These are phyloP conservation scores for Nothoprocta perdicaria DNA, from an alignment of 2,113 vertebrate genomes.

Conservation along the genomic window DNA sequence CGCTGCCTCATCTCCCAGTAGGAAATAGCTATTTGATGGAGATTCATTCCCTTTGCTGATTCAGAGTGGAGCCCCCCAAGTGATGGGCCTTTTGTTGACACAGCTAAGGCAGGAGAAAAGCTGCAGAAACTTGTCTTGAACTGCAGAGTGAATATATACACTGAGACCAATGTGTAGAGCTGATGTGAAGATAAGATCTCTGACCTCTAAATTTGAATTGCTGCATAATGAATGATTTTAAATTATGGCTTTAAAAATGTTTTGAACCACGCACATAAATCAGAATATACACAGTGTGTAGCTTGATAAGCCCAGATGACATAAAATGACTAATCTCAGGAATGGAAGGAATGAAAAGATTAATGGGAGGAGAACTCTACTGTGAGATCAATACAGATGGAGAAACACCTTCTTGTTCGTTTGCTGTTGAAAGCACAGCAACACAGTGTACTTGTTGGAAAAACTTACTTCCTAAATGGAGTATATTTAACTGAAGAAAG, in stretches of 20 bases:
- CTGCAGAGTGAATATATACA: background rate
- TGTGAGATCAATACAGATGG: background rate
- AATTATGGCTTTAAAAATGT: background rate
- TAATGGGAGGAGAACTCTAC: background rate
- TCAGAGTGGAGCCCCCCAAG: accelerated
- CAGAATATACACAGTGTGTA: background rate
- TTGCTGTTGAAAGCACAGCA: accelerated
- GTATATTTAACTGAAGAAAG: background rate
- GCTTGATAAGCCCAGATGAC: background rate
- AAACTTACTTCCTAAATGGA: background rate
- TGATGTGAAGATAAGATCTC: background rate
- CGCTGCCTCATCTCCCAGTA: background rate
- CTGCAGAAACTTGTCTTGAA: background rate
- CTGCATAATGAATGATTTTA: background rate
- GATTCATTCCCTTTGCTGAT: background rate
- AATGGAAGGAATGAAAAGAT: background rate
- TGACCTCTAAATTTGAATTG: background rate
- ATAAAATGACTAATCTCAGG: background rate
- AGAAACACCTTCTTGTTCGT: background rate
- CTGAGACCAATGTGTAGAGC: background rate
- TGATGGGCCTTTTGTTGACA: accelerated
- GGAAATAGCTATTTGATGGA: background rate
- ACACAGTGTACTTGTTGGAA: background rate
- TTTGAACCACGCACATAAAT: accelerated
- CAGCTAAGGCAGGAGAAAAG: background rate